Percentiles rank a stretch among this genome's conserved stretches.
phyloP scores from a whole-genome alignment of 2,113 vertebrate genomes.

The Fukomys damarensis region DNA sequence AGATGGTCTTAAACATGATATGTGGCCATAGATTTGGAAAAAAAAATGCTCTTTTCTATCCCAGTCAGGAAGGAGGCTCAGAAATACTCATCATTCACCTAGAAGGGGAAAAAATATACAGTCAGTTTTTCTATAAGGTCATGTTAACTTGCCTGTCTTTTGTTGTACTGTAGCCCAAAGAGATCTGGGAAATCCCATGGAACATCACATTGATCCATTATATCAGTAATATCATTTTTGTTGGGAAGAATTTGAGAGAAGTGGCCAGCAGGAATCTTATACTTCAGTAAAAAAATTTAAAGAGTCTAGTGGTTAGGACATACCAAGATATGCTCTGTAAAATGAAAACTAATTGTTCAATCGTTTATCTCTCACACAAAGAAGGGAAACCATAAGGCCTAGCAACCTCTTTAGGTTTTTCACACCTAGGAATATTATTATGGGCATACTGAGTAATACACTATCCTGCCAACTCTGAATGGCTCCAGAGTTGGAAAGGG shows the following conservation, averaged over 20 bases:
- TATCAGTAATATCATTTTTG: not conserved
- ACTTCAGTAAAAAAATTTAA: not conserved
- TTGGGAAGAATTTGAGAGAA: not conserved
- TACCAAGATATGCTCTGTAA: not conserved
- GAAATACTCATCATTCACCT: not conserved
- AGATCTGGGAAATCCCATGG: not conserved
- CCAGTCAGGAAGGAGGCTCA: not conserved
- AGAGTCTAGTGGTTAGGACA: not conserved
- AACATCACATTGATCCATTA: not conserved
- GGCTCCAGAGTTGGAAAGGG: not conserved
- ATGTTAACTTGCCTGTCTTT: not conserved
- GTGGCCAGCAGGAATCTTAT: not conserved
- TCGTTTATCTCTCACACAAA: not conserved
- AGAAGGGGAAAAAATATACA: not conserved
- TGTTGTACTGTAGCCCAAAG: not conserved
- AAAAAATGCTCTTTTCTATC: conserved; percentile 1
- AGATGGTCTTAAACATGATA: not conserved
- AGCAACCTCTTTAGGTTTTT: not conserved
- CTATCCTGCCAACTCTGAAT: not conserved
- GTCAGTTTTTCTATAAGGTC: not conserved
- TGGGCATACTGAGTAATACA: not conserved
- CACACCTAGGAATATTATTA: not conserved
- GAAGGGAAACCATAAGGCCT: not conserved
- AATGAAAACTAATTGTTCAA: not conserved
- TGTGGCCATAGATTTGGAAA: not conserved